Evolutionary conservation across 2,113 vertebrate species (phyloP).

Genomic region (Okapia johnstoni): DNA sequence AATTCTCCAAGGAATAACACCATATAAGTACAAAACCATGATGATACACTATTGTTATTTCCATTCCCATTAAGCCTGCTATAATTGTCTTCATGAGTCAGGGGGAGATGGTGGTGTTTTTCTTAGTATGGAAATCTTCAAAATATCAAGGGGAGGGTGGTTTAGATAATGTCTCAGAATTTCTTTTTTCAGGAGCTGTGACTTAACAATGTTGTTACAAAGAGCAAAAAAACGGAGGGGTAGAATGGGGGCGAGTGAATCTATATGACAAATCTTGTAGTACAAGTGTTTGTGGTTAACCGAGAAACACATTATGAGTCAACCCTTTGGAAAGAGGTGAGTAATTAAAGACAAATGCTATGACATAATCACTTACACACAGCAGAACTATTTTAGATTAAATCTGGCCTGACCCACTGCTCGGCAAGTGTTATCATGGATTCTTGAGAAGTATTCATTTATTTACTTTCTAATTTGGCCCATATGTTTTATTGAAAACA

Average conservation of each 20-base stretch:
- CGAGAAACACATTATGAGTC: slow-evolving; percentile 83
- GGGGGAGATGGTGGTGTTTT: slow-evolving; percentile 40
- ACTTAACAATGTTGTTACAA: slow-evolving; percentile 74
- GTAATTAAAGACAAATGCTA: slow-evolving; percentile 90
- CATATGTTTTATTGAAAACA: slow-evolving; percentile 81
- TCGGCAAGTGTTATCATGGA: slow-evolving; percentile 86
- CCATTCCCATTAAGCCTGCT: background rate
- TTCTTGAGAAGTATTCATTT: slow-evolving; percentile 82
- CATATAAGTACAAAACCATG: background rate
- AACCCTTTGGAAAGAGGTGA: slow-evolving; percentile 84
- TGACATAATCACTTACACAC: slow-evolving; percentile 87
- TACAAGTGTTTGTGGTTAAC: slow-evolving; percentile 90
- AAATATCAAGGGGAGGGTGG: background rate
- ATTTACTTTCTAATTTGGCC: slow-evolving; percentile 85
- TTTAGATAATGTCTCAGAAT: slow-evolving; percentile 59
- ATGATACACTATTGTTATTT: background rate
- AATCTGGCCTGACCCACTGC: slow-evolving; percentile 83
- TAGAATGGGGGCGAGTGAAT: slow-evolving; percentile 50
- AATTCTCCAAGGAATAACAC: background rate
- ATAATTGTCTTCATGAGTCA: slow-evolving; percentile 34
- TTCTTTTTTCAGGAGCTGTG: slow-evolving; percentile 77
- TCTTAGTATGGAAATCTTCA: slow-evolving; percentile 38
- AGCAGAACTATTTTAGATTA: slow-evolving; percentile 85
- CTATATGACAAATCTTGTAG: slow-evolving; percentile 85
- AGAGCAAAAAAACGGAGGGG: slow-evolving; percentile 16